Base-by-base conservation (phyloP, 2,797 vertebrate genomes). In the Ceyx erithaca region DNA sequence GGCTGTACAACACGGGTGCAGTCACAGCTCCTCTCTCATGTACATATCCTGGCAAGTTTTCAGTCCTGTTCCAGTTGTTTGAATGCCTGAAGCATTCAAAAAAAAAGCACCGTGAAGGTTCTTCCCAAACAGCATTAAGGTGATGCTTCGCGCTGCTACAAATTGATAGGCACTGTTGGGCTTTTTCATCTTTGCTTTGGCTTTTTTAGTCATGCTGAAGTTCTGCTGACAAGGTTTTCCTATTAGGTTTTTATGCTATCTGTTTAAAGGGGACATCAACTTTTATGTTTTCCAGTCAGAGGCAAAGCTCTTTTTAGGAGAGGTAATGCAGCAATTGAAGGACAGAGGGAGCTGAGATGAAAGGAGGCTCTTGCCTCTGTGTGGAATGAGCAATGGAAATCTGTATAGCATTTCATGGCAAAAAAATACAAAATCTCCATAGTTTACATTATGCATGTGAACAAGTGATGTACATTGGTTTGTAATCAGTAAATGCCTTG, bases 291-390 rank as follows among this genome's bases (percentile, higher is more conserved):
- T 43, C 33, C 80, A 80, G 83, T 71, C 58, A 59, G 61, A 93
- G 55, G 75, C 21, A 62, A 58, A 40, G 40, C 13, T 91, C 30
- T 72, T 51, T 90, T 80, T 55, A 68, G 55, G 77, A 90, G 59
- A 87, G 76, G 86, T 48, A 58, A 49, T 7, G 4, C 8, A 43
- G 55, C 70, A 68, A 46, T 10, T 92, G 88, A 96, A 92, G 93
- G 95, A 87, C 87, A 89, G 92, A 87, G 79, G 75, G 92, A 93
- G 71, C 77, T 63, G 91, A 97, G 94, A 96, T 94, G 90, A 96
- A 95, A 95, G 83, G 87, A 93, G 61, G 51, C 69, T 79, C 72
- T 92, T 75, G 46, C 57, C 73, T 92, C 83, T 12, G 3, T 57
- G 81, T 79, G 69, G 88, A 89, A 93, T 79, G 79, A 94, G 48